Evolutionary conservation across 64 coral and sea anemone genomes (phyloP).

Genomic region (Montipora efflorescens): DNA sequence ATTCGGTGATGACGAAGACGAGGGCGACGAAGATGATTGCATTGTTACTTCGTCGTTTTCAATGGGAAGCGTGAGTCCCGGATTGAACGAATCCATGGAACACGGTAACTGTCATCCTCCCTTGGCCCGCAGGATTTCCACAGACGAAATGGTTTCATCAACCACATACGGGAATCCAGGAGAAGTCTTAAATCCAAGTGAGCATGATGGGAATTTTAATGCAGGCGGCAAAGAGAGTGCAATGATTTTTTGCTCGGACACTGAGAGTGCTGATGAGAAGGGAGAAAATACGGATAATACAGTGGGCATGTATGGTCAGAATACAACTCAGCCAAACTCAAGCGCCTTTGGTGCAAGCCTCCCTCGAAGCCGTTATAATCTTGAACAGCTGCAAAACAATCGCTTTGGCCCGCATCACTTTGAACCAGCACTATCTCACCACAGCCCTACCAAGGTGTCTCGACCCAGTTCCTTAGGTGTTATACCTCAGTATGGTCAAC

Average conservation of each 20-base stretch:
- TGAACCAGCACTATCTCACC: conserved; percentile 7
- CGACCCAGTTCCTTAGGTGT: conserved; percentile 79
- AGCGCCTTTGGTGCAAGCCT: not conserved
- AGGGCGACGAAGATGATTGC: conserved; percentile 91
- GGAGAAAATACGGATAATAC: conserved; percentile 27
- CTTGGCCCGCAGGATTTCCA: conserved; percentile 21
- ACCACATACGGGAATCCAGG: conserved; percentile 24
- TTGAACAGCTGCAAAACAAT: conserved; percentile 16
- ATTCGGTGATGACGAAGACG: conserved; percentile 88
- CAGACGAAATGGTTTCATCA: conserved; percentile 78
- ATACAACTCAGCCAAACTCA: not conserved
- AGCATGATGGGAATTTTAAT: conserved; percentile 6
- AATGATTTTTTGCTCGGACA: conserved; percentile 61
- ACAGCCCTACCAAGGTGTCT: conserved; percentile 45
- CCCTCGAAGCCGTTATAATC: not conserved
- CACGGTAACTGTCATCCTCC: conserved; percentile 23
- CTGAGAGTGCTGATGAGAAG: conserved; percentile 75
- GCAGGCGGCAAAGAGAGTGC: conserved; percentile 9
- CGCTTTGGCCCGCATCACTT: not conserved
- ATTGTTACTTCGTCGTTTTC: conserved; percentile 96
- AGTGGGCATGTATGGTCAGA: not conserved
- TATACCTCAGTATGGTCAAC: conserved; percentile 73
- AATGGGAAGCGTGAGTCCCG: conserved; percentile 75
- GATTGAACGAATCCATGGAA: conserved; percentile 76
- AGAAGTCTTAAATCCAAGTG: not conserved